phyloP scores from a whole-genome alignment of 1,140 invertebrate genomes.

The Drosophila yakuba region DNA sequence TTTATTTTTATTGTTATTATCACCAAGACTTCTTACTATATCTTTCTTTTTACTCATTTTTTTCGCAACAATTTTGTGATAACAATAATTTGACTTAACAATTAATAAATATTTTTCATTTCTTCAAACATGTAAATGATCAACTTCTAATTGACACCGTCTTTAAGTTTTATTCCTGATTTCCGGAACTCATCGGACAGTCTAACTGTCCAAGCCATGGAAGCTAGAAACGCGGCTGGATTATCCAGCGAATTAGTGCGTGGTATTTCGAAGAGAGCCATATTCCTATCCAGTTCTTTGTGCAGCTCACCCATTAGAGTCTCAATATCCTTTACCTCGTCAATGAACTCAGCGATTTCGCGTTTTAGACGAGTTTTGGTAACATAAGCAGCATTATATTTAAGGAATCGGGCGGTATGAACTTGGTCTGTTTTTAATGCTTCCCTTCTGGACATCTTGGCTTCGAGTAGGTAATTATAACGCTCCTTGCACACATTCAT shows the following conservation, averaged over 20 bases:
- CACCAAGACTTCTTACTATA: too few species aligned
- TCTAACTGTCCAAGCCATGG: background rate
- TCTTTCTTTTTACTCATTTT: background rate
- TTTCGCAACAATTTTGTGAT: background rate
- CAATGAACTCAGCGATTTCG: conserved; percentile 31
- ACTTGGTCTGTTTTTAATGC: background rate
- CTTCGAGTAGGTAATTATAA: conserved; percentile 3
- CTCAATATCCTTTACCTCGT: conserved; percentile 28
- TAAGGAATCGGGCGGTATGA: background rate
- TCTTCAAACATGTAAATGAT: background rate
- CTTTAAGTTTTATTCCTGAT: background rate
- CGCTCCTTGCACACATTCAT: conserved; percentile 29
- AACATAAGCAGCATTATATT: background rate
- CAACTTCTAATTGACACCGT: background rate
- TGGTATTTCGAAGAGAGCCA: background rate
- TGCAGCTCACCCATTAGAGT: conserved; percentile 17
- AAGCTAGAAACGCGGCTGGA: background rate
- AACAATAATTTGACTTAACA: background rate
- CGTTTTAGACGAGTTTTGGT: background rate
- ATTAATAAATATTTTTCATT: too few species aligned
- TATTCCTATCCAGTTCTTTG: conserved; percentile 1
- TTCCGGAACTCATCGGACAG: background rate
- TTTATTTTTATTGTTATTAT: too few species aligned
- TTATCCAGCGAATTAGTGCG: background rate
- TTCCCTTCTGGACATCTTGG: conserved; percentile 33